Evolutionary conservation across 1,140 invertebrate species (phyloP).

Genomic region (Drosophila parvula): DNA sequence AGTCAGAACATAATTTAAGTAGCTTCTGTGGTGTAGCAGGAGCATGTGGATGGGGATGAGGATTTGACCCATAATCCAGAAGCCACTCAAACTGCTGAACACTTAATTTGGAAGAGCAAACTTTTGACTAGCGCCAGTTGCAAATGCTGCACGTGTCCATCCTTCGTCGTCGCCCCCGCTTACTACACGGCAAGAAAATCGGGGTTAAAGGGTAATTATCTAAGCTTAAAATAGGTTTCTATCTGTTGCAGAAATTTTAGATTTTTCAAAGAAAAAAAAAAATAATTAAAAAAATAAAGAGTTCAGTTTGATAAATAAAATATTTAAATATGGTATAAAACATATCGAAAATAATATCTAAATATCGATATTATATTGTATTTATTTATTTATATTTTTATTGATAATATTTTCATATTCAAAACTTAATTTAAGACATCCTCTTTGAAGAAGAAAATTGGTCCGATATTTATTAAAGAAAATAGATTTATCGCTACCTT

Average conservation of each 20-base stretch:
- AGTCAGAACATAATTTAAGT: slow-evolving; percentile 42
- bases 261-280: too few relatives aligned
- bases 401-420: too few relatives aligned
- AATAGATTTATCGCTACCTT: too few relatives aligned
- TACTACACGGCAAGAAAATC: slow-evolving; percentile 6
- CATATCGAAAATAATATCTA: too few relatives aligned
- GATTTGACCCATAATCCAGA: slow-evolving; percentile 44
- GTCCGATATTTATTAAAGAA: too few relatives aligned
- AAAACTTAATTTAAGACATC: too few relatives aligned
- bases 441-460: too few relatives aligned
- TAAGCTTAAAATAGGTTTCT: not conserved
- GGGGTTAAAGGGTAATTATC: not conserved
- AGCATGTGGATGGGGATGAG: not conserved
- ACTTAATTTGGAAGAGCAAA: slow-evolving; percentile 67
- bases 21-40: slow-evolving; percentile 1
- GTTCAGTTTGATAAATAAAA: too few relatives aligned
- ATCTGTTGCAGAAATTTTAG: not conserved
- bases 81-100: slow-evolving; percentile 57
- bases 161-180: slow-evolving; percentile 2
- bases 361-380: too few relatives aligned
- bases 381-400: too few relatives aligned
- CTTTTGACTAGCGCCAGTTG: slow-evolving; percentile 60
- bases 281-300: too few relatives aligned
- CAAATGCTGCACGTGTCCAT: slow-evolving; percentile 57
- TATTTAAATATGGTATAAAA: too few relatives aligned